Base-by-base conservation (phyloP, 2,797 vertebrate species). In the Kryptopterus vitreolus region DNA sequence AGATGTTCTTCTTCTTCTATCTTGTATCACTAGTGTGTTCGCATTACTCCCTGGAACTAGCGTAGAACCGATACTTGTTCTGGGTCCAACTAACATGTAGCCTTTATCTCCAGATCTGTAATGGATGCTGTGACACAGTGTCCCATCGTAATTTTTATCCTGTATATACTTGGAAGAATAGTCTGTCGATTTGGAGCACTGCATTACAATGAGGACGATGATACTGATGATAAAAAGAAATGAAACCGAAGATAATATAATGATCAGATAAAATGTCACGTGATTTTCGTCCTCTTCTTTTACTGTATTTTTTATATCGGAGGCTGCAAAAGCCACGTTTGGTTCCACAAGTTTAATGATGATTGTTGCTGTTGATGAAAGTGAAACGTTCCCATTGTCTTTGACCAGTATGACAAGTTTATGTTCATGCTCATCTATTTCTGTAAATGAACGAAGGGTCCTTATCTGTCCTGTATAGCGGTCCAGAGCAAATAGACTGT, bases 351-450 rank as follows among this genome's bases (percentile, higher is more conserved):
- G 48, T 81, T 87, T 86, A 29, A 88, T 76, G 43, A 80, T 75
- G 12, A 88, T 72, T 61, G 83, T 83, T 3, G 81, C 81, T 82
- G 83, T 87, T 80, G 85, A 85, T 84, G 88, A 82, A 38, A 87
- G 85, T 3, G 86, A 88, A 58, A 86, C 43, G 71, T 87, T 88
- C 10, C 89, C 89, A 79, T 88, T 89, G 71, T 90, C 89, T 86
- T 85, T 88, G 18, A 90, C 89, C 77, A 89, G 76, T 78, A 90
- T 86, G 75, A 90, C 12, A 80, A 90, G 86, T 82, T 88, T 90
- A 66, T 90, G 86, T 16, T 86, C 78, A 70, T 81, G 85, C 29
- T 88, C 88, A 65, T 90, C 89, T 75, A 87, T 85, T 80, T 90
- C 89, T 79, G 86, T 87, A 57, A 90, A 85, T 71, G 83, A 79